Base-by-base conservation (phyloP, 1,140 invertebrate genomes). In the Zaprionus tsacasi region DNA sequence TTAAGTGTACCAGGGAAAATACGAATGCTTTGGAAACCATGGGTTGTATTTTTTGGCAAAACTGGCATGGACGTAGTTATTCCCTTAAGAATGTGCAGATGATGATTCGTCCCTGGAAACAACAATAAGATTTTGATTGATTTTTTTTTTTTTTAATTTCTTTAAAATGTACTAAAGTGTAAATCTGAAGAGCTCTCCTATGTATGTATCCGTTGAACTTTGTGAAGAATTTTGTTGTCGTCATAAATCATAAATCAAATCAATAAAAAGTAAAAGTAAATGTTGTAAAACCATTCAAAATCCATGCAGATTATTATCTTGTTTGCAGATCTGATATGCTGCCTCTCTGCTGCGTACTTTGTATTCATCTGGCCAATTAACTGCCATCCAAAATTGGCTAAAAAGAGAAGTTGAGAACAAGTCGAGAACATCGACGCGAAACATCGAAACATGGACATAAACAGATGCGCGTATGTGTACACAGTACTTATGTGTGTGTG, bases 371-470 rank as follows among this genome's bases (percentile, higher is more conserved):
- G 58, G 45, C 67, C 75, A 77, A 86, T 87, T 77, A 82, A 65
- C 71, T 63, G 75, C 67, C 75, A 81, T 76, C 78, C 78, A 64
- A 75, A 82, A 83, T 82, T 83, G 80, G 77, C 76, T 66, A 81
- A 78, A 57, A 45, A 45, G 58, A 17, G 64, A 74, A 81, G 81
- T 81, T 79, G 75, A 74, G 75, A 78, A 80, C 69, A 80, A 76
- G 67, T 35, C 35, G 35, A 52, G 45, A 50, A 50, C 45, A 33
- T 30, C 33, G 61, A 70, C 52, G 27, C 50, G 67, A 45, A 66
- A 54, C 55, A 48, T 21, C 36, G n/a, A n/a, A n/a, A 65, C 30
- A 50, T 50, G 45, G 17, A 21, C 52, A 57, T 56, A 48, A 11
- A 38, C 17, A 43, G 43, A 57, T 70, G 11, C 43, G 6, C 13